Conservation (phyloP, 1,140 invertebrate genomes). For the Lasioglossum baleicum region DNA sequence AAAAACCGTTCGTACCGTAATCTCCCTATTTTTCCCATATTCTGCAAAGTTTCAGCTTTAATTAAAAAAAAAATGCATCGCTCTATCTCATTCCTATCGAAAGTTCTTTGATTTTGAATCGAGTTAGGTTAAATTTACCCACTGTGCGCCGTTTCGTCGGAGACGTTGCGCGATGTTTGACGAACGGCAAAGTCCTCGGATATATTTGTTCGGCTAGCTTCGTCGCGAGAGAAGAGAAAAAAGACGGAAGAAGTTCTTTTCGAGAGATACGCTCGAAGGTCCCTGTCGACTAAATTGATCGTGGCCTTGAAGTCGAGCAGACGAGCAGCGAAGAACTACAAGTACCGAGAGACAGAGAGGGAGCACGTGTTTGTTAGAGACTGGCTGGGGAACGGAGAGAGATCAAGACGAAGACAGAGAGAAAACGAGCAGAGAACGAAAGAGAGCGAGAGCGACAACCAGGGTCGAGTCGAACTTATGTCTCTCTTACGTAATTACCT, state of each 20-base stretch:
- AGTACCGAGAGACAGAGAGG: slow-evolving; percentile 27
- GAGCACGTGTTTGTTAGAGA: not conserved
- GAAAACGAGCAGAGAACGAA: not conserved
- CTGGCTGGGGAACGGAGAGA: not conserved
- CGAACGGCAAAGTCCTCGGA: slow-evolving; percentile 20
- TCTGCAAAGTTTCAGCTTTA: no score
- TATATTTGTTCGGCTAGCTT: slow-evolving; percentile 25
- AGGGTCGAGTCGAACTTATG: slow-evolving; percentile 54
- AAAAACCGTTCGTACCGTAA: no score
- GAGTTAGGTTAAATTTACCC: no score
- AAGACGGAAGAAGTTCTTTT: slow-evolving; percentile 33
- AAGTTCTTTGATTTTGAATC: no score
- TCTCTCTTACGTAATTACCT: slow-evolving; percentile 48
- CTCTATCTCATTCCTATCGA: no score
- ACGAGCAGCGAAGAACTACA: slow-evolving; percentile 50
- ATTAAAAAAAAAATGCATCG: no score
- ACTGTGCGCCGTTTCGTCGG: accelerated
- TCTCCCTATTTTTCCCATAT: no score
- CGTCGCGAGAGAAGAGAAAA: no score
- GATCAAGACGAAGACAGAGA: not conserved
- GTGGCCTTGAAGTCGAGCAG: slow-evolving; percentile 42
- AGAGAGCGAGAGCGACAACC: not conserved
- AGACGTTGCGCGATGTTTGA: not conserved
- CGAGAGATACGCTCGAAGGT: slow-evolving; percentile 32
- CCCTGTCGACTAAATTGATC: slow-evolving; percentile 36